These are phyloP conservation scores for Harpagifer antarcticus DNA, from an alignment of 2,797 vertebrate species.

Conservation along the genomic window DNA sequence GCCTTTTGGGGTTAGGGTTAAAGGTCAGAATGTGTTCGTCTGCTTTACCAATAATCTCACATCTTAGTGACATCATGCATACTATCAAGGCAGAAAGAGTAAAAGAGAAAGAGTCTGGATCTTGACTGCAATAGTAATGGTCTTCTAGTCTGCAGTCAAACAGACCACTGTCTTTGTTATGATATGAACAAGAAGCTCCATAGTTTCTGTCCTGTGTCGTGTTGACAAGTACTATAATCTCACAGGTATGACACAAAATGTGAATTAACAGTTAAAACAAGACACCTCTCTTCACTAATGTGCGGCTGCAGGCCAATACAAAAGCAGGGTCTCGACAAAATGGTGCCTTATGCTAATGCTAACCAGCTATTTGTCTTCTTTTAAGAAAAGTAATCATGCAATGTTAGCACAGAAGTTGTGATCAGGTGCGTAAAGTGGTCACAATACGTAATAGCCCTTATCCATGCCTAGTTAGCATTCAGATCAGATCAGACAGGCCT, in stretches of 20 bases:
- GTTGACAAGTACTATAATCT: constrained; percentile 36
- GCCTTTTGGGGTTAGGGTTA: not conserved
- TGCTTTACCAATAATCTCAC: not conserved
- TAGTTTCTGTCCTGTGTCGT: constrained; percentile 1
- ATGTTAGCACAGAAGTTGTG: constrained; percentile 2
- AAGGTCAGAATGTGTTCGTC: too few species aligned
- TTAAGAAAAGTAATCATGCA: constrained; percentile 23
- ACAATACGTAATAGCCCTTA: constrained; percentile 42
- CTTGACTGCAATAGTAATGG: constrained; percentile 26
- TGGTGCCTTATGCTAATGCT: constrained; percentile 1
- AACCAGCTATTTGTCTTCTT: not conserved
- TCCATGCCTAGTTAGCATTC: constrained; percentile 52
- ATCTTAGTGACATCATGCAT: not conserved
- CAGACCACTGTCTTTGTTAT: not conserved
- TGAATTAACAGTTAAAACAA: constrained; percentile 12
- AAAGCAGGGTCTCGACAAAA: not conserved
- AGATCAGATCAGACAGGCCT: too few species aligned
- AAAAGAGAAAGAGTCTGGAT: not conserved
- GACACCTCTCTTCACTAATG: not conserved
- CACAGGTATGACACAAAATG: constrained; percentile 42
- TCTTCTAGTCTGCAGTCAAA: not conserved
- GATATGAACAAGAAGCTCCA: constrained; percentile 17
- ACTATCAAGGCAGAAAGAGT: not conserved
- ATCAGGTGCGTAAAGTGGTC: constrained; percentile 46
- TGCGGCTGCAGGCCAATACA: not conserved